Percentiles rank a stretch among this genome's conserved stretches.
Conservation (phyloP, 2,888 invertebrate species). For the Perithous albicinctus region DNA sequence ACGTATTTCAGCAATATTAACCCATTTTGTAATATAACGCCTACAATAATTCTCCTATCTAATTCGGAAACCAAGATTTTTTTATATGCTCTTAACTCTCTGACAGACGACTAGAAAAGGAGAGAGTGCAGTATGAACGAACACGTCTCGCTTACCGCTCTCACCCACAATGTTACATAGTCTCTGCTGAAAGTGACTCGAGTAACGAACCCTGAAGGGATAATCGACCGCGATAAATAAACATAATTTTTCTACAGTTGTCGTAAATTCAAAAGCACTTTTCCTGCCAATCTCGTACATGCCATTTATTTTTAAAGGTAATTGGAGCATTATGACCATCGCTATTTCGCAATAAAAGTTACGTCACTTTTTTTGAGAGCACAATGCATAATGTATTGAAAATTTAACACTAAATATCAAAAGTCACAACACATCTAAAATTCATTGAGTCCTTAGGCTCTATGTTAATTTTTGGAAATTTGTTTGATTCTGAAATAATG, state of each 20-base stretch:
- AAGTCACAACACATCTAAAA: neutral
- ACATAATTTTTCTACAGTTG: constrained; percentile 4
- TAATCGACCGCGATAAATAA: constrained; percentile 42
- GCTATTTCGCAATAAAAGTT: constrained; percentile 4
- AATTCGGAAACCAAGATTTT: constrained; percentile 45
- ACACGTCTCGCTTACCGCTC: neutral
- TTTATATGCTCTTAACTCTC: constrained; percentile 18
- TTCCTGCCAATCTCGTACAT: constrained; percentile 23
- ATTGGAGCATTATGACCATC: neutral
- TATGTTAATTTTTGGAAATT: neutral
- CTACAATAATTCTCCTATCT: constrained; percentile 36
- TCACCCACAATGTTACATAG: neutral
- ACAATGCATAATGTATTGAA: neutral
- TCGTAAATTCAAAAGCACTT: constrained; percentile 40
- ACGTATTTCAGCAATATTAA: neutral
- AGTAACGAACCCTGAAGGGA: constrained; percentile 15
- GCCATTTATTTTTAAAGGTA: neutral
- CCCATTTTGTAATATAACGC: constrained; percentile 33
- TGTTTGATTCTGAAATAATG: neutral
- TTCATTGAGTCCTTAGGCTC: neutral
- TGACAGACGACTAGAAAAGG: neutral
- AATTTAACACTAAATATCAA: neutral
- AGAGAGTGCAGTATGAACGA: neutral
- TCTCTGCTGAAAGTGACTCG: constrained; percentile 11
- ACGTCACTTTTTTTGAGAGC: neutral